Percentiles rank a stretch among this genome's conserved stretches.
Evolutionary conservation across 1,140 invertebrate genomes (phyloP).

Genomic region (Hyphantria cunea): DNA sequence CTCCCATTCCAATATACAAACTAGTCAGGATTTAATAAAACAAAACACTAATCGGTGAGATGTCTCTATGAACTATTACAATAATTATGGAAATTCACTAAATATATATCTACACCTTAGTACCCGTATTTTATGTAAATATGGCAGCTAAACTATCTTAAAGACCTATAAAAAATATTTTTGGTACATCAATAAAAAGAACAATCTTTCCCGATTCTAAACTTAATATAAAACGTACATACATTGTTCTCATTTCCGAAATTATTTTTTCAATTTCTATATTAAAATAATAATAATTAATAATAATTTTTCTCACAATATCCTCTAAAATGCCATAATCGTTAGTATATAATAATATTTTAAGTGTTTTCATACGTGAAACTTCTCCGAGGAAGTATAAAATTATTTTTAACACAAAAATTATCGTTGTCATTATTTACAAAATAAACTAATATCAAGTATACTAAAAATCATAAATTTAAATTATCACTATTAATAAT

Average conservation of each 20-base stretch:
- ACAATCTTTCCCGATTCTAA: no score
- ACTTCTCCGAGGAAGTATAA: no score
- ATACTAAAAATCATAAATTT: constrained; percentile 6
- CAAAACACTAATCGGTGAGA: constrained; percentile 17
- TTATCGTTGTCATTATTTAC: background rate
- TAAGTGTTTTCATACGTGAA: no score
- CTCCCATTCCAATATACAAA: no score
- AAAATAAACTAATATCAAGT: background rate
- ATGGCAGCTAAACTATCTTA: constrained; percentile 26
- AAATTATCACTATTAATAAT: constrained; percentile 51
- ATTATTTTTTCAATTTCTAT: no score
- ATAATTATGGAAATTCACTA: constrained; percentile 23
- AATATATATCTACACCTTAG: constrained; percentile 35
- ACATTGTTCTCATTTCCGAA: background rate
- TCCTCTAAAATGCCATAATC: no score
- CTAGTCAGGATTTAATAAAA: background rate
- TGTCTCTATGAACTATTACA: constrained; percentile 13
- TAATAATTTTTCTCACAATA: no score
- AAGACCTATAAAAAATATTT: no score
- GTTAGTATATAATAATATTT: no score
- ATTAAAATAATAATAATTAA: no score
- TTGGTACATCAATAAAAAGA: constrained; percentile 3
- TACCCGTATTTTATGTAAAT: constrained; percentile 55
- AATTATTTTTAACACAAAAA: no score
- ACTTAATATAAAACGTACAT: no score